These are phyloP conservation scores for Orchesella cincta DNA, from an alignment of 1,140 invertebrate species.

Conservation along the genomic window DNA sequence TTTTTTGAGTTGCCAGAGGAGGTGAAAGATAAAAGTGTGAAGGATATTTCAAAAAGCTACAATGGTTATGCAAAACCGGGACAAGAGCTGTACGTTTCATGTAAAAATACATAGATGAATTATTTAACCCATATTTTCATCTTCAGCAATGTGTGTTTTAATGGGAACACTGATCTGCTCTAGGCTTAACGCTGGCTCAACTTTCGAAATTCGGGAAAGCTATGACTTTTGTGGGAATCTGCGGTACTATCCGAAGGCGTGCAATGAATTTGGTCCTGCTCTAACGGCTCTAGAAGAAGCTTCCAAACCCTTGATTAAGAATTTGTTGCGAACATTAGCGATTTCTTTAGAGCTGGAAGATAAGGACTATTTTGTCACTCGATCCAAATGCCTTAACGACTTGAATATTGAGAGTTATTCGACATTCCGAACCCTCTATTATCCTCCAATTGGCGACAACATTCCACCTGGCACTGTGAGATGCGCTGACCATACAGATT, in stretches of 20 bases:
- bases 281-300: conserved; percentile 36
- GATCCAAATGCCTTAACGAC: conserved; percentile 32
- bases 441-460: conserved; percentile 62
- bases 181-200: neutral
- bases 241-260: neutral
- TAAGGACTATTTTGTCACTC: conserved; percentile 36
- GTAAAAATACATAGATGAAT: neutral
- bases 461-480: conserved; percentile 60
- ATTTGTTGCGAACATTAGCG: conserved; percentile 28
- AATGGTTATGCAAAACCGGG: conserved; percentile 27
- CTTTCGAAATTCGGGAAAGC: conserved; percentile 41
- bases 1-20: conserved; percentile 43
- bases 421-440: conserved; percentile 68
- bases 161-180: neutral
- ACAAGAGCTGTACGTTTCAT: conserved; percentile 9
- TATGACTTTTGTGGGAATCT: conserved; percentile 37
- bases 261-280: conserved; percentile 6
- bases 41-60: conserved; percentile 7
- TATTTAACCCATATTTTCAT: neutral
- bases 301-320: conserved; percentile 34
- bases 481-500: conserved; percentile 63
- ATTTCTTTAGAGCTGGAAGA: conserved; percentile 38
- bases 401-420: conserved; percentile 54
- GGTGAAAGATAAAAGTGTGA: conserved; percentile 31
- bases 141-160: neutral